These are phyloP conservation scores for Physeter macrocephalus DNA, from an alignment of 2,113 vertebrate species.

Conservation along the genomic window DNA sequence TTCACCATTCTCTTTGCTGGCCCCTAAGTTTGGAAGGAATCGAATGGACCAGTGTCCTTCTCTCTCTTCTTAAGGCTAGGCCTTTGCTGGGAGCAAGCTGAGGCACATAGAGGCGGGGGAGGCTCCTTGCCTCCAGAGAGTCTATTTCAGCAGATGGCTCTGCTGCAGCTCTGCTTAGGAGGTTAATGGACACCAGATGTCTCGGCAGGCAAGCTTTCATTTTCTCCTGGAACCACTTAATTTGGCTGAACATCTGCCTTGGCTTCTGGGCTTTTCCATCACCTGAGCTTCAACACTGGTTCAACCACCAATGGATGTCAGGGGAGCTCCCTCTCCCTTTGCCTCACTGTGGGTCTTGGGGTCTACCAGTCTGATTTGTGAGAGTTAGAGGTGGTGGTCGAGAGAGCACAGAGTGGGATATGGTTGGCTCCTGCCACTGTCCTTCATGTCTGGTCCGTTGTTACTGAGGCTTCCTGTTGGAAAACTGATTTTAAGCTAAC, in stretches of 20 bases:
- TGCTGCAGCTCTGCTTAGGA: background rate
- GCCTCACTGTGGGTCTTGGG: background rate
- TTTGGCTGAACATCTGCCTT: slow-evolving; percentile 56
- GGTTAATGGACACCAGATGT: background rate
- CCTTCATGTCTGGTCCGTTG: slow-evolving; percentile 55
- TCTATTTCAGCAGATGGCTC: slow-evolving; percentile 41
- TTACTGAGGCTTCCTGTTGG: slow-evolving; percentile 60
- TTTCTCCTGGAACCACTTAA: slow-evolving; percentile 13
- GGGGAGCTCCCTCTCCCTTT: background rate
- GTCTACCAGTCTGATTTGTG: fast-evolving
- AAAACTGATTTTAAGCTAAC: slow-evolving; percentile 72
- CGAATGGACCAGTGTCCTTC: background rate
- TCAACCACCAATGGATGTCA: fast-evolving
- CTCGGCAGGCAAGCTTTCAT: background rate
- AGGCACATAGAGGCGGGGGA: slow-evolving; percentile 8
- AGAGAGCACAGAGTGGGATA: background rate
- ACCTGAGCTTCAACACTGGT: slow-evolving; percentile 14
- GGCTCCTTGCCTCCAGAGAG: background rate
- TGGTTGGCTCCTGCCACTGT: background rate
- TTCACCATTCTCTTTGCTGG: background rate
- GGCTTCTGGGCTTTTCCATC: slow-evolving; percentile 23
- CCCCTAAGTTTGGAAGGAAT: background rate
- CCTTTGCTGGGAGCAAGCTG: background rate
- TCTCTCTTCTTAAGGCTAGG: background rate
- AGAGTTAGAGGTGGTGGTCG: background rate